Conservation (phyloP, 2,797 vertebrate species). For the Choloepus didactylus region DNA sequence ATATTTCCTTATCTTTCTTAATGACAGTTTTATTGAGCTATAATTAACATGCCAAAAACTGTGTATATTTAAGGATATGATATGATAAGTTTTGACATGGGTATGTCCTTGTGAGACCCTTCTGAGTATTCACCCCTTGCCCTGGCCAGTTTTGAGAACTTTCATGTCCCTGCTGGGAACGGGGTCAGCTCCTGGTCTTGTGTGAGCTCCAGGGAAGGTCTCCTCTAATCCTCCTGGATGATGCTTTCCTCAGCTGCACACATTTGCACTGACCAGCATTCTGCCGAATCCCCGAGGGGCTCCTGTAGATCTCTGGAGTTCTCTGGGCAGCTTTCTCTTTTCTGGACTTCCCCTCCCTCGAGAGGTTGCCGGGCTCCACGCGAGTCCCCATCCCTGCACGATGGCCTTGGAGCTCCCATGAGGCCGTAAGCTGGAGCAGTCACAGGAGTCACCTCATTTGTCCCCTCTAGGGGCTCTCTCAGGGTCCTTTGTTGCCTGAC, state of each 20-base stretch:
- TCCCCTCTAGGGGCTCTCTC: background rate
- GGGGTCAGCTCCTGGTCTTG: background rate
- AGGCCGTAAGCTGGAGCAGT: background rate
- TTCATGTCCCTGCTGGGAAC: background rate
- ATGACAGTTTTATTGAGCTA: background rate
- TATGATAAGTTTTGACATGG: background rate
- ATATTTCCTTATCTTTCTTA: background rate
- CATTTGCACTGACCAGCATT: background rate
- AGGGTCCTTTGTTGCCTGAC: background rate
- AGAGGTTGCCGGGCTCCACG: too few relatives aligned
- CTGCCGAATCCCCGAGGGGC: too few relatives aligned
- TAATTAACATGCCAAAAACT: background rate
- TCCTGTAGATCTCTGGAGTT: too few relatives aligned
- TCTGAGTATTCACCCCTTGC: background rate
- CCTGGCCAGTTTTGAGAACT: background rate
- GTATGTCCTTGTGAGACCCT: background rate
- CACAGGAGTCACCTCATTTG: fast-evolving
- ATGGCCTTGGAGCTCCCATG: background rate
- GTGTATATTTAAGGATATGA: background rate
- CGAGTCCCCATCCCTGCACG: too few relatives aligned
- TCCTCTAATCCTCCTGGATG: fast-evolving
- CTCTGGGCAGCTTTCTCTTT: too few relatives aligned
- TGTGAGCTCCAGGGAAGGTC: background rate
- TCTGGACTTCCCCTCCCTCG: background rate
- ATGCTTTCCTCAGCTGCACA: background rate